phyloP scores from a whole-genome alignment of 2,797 vertebrate genomes.

The Aselliscus stoliczkanus region DNA sequence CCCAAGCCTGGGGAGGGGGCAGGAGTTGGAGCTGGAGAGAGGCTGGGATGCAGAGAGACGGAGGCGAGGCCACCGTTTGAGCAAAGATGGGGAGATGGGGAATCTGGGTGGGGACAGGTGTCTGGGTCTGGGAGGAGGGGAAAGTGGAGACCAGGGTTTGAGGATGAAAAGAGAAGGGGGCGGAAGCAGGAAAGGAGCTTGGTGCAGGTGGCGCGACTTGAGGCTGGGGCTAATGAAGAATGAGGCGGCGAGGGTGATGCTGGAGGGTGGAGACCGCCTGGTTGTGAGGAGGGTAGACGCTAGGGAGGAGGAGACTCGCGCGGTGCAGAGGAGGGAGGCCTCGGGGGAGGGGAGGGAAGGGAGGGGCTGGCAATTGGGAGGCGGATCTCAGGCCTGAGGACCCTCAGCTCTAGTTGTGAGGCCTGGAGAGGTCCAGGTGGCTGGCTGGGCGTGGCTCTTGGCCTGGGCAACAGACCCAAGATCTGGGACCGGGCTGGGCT shows the following conservation, averaged over 20 bases:
- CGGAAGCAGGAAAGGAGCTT: not conserved
- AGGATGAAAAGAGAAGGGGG: not conserved
- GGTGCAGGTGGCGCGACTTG: constrained; percentile 50
- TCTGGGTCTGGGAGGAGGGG: not conserved
- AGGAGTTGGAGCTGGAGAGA: not conserved
- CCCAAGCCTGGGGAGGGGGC: not conserved
- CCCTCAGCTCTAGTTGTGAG: not conserved
- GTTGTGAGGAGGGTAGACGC: not conserved
- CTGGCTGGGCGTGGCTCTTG: constrained; percentile 49
- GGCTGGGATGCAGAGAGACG: not conserved
- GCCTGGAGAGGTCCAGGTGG: not conserved
- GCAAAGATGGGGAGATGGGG: not conserved
- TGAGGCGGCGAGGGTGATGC: not conserved
- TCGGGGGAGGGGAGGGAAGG: not conserved
- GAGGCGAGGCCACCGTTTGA: not conserved
- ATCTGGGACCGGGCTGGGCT: not conserved
- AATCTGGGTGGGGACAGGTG: constrained; percentile 48
- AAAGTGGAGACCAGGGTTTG: not conserved
- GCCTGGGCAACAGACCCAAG: not conserved
- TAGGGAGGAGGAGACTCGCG: not conserved
- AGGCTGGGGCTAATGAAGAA: not conserved
- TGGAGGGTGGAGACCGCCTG: constrained; percentile 25
- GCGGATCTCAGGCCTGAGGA: not conserved
- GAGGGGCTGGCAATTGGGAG: not conserved
- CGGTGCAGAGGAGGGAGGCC: not conserved